Conservation (phyloP, 2,888 invertebrate species). For the Tolmerus cingulatus region DNA sequence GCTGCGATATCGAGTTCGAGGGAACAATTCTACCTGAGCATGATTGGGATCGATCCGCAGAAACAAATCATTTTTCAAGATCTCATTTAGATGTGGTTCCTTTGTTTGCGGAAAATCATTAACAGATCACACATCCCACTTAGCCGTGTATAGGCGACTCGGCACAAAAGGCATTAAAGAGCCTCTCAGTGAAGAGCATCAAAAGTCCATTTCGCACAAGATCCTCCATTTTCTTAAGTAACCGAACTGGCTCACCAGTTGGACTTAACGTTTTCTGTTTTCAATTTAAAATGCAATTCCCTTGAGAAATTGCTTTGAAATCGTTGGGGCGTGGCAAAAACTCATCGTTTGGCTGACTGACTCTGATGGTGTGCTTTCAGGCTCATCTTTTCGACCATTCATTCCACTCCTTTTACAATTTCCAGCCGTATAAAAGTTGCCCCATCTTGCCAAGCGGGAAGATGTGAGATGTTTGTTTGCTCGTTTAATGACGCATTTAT, state of each 20-base stretch:
- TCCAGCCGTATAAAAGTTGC: not conserved
- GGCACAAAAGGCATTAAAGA: conserved; percentile 2
- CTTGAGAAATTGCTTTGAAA: conserved; percentile 47
- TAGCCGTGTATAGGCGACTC: not conserved
- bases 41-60: not conserved
- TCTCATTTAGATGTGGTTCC: conserved; percentile 17
- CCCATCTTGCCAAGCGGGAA: not conserved
- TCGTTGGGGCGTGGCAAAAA: conserved; percentile 48
- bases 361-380: conserved; percentile 39
- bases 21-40: not conserved
- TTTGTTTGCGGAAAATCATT: conserved; percentile 27
- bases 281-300: conserved; percentile 46
- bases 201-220: conserved; percentile 30
- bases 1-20: not conserved
- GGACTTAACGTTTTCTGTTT: conserved; percentile 15
- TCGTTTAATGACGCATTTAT: conserved; percentile 41
- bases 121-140: conserved; percentile 33
- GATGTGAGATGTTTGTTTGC: conserved; percentile 44
- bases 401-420: conserved; percentile 27
- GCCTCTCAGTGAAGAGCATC: not conserved
- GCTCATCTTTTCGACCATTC: conserved; percentile 42
- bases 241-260: not conserved
- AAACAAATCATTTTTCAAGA: conserved; percentile 25
- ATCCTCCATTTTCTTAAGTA: conserved; percentile 30
- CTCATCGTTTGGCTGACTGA: conserved; percentile 47